Conservation (phyloP, 2,888 invertebrate genomes). For the Scelioninae gen. 1 region DNA sequence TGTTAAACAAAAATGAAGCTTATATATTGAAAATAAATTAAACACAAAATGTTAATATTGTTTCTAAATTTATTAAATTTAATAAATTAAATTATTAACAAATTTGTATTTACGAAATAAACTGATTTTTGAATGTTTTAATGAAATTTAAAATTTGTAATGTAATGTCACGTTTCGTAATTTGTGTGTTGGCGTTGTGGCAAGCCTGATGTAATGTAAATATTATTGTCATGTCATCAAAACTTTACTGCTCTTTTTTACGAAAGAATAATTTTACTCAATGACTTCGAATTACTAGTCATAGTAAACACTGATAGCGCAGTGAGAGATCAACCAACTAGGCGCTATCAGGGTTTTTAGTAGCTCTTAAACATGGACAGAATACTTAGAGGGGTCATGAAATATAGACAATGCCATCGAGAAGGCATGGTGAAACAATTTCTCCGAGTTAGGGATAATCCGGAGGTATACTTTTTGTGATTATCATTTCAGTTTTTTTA, state of each 20-base stretch:
- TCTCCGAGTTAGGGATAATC: slow-evolving; percentile 94
- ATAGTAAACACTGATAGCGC: slow-evolving; percentile 28
- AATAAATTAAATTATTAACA: too few relatives aligned
- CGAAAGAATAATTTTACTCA: neutral
- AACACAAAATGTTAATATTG: too few relatives aligned
- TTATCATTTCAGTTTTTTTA: too few relatives aligned
- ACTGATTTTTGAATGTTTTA: too few relatives aligned
- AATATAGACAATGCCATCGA: slow-evolving; percentile 92
- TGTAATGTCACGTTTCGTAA: neutral
- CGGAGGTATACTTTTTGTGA: slow-evolving; percentile 87
- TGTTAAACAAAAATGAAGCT: too few relatives aligned
- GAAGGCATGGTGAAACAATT: slow-evolving; percentile 97
- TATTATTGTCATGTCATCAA: slow-evolving; percentile 22
- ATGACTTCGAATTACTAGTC: slow-evolving; percentile 29
- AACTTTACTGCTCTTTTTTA: slow-evolving; percentile 4
- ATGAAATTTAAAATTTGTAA: too few relatives aligned
- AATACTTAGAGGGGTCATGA: slow-evolving; percentile 95
- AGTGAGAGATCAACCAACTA: neutral
- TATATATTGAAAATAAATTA: too few relatives aligned
- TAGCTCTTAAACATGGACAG: slow-evolving; percentile 89
- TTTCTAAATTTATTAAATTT: too few relatives aligned
- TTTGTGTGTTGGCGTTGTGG: neutral
- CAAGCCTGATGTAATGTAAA: neutral
- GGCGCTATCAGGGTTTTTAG: neutral
- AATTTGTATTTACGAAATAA: too few relatives aligned